Percentiles rank a stretch among this genome's conserved stretches.
These are phyloP conservation scores for Chaitophorus viminalis DNA, from an alignment of 2,888 invertebrate genomes.

Conservation along the genomic window DNA sequence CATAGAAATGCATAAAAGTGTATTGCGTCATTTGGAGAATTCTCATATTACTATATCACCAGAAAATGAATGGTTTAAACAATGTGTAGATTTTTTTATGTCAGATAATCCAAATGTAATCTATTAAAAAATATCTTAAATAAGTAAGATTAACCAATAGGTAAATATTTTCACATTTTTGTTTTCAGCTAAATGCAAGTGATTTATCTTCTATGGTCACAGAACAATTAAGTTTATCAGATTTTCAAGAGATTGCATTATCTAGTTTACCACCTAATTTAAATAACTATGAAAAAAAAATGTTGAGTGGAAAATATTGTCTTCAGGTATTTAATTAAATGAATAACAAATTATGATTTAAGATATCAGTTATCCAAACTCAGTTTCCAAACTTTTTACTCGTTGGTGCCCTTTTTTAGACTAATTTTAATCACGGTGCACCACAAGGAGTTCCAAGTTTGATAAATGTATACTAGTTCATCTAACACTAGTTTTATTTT, in stretches of 20 bases:
- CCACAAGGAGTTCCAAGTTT: too few relatives aligned
- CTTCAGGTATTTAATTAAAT: constrained; percentile 63
- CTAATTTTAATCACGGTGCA: too few relatives aligned
- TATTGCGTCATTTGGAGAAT: constrained; percentile 46
- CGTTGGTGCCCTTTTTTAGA: too few relatives aligned
- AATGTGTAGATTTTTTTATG: constrained; percentile 62
- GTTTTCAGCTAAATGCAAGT: constrained; percentile 48
- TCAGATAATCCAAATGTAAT: constrained; percentile 60
- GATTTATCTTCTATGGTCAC: constrained; percentile 63
- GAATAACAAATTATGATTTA: neutral
- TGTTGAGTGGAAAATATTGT: constrained; percentile 64
- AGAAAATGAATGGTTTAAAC: constrained; percentile 63
- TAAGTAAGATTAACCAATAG: neutral
- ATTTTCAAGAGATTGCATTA: constrained; percentile 64
- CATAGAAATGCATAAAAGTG: constrained; percentile 11
- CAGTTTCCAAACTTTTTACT: too few relatives aligned
- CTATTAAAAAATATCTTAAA: neutral
- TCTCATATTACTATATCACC: constrained; percentile 56
- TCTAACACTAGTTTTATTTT: too few relatives aligned
- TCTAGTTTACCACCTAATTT: constrained; percentile 64
- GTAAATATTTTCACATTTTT: neutral
- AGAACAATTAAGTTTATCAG: constrained; percentile 65
- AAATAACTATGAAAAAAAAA: constrained; percentile 55
- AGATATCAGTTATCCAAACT: too few relatives aligned
- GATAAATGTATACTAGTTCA: too few relatives aligned